phyloP scores from a whole-genome alignment of 2,797 vertebrate genomes.

The Pseudochromis fuscus region DNA sequence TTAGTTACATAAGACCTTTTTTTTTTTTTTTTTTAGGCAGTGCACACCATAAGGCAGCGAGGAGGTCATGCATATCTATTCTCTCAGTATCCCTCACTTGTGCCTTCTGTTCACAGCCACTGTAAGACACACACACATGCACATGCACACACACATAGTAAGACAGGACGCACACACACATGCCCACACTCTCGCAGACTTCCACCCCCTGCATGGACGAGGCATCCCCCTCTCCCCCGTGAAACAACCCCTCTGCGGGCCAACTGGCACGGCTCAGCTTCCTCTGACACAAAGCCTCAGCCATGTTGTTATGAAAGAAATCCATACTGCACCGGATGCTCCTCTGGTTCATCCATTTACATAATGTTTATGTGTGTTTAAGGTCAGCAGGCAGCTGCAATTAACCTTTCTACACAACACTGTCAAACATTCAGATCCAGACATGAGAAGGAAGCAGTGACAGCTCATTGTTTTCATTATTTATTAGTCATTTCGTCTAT shows the following conservation, averaged over 20 bases:
- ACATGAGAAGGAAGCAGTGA: not conserved
- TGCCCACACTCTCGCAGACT: slow-evolving; percentile 55
- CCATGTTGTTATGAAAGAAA: slow-evolving; percentile 58
- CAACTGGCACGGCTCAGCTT: slow-evolving; percentile 78
- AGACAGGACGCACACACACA: slow-evolving; percentile 8
- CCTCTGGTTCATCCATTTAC: slow-evolving; percentile 49
- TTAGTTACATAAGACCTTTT: slow-evolving; percentile 70
- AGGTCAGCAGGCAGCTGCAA: slow-evolving; percentile 21
- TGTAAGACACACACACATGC: slow-evolving; percentile 21
- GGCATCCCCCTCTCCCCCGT: slow-evolving; percentile 70
- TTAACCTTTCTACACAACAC: not conserved
- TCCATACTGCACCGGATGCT: slow-evolving; percentile 17
- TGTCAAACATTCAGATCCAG: not conserved
- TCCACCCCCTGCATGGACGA: slow-evolving; percentile 66
- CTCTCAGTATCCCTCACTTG: slow-evolving; percentile 64
- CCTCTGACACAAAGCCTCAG: slow-evolving; percentile 57
- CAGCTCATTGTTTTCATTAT: not conserved
- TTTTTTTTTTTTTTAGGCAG: slow-evolving; percentile 47
- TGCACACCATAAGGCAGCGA: slow-evolving; percentile 67
- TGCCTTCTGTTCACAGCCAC: slow-evolving; percentile 77
- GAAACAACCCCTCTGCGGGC: slow-evolving; percentile 67
- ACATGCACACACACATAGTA: not conserved
- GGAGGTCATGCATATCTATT: slow-evolving; percentile 70
- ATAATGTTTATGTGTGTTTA: slow-evolving; percentile 28
- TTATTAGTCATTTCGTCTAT: not conserved